phyloP scores from a whole-genome alignment of 1,140 invertebrate species.

The Chionoecetes opilio region DNA sequence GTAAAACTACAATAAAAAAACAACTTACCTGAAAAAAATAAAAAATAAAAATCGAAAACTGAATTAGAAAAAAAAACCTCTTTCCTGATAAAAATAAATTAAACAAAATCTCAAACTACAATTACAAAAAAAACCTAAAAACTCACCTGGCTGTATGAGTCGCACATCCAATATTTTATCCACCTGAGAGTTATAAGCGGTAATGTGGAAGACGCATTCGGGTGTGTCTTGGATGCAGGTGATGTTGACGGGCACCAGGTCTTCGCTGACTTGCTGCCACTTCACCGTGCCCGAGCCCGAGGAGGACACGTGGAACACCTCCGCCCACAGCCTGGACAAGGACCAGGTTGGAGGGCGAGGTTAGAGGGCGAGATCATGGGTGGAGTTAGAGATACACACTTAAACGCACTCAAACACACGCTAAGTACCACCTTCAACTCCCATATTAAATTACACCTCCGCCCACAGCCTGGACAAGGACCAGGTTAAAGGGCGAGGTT shows the following conservation, averaged over 20 bases:
- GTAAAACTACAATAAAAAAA: too few species aligned
- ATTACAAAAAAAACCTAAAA: too few species aligned
- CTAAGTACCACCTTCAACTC: too few species aligned
- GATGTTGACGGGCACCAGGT: slow-evolving; percentile 98
- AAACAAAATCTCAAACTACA: too few species aligned
- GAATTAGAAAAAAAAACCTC: too few species aligned
- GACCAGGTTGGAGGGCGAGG: background rate
- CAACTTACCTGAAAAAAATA: background rate
- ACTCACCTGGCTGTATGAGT: slow-evolving; percentile 96
- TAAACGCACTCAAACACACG: background rate
- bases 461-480: slow-evolving; percentile 88
- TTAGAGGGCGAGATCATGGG: background rate
- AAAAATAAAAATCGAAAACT: background rate
- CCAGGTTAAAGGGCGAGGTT: background rate
- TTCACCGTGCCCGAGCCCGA: slow-evolving; percentile 94
- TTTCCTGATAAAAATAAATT: too few species aligned
- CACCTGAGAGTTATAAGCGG: slow-evolving; percentile 98
- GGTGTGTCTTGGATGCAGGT: slow-evolving; percentile 95
- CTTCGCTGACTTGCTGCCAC: slow-evolving; percentile 98
- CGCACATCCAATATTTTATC: slow-evolving; percentile 98
- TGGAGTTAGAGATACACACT: background rate
- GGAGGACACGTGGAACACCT: slow-evolving; percentile 97
- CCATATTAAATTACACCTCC: too few species aligned
- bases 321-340: slow-evolving; percentile 89
- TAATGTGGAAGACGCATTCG: slow-evolving; percentile 98